Evolutionary conservation across 2,888 invertebrate species (phyloP), one percentile per base, ranked within the genome.

Genomic region (Diogma glabrata): DNA sequence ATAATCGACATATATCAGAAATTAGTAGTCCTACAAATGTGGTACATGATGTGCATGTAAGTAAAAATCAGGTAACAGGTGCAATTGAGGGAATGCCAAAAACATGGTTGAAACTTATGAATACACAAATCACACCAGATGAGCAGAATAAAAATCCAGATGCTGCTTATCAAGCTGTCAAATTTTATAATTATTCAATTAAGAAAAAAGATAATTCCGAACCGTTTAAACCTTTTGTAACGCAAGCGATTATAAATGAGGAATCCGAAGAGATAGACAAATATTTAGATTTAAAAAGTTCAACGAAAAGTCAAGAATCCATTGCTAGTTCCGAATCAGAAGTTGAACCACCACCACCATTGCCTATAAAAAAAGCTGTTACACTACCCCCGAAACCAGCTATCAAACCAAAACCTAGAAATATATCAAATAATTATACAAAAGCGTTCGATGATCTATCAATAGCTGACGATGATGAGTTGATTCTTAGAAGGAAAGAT

Each of bases 101-200:
- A 26, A 78, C 88, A 23, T 92, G 92, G 92, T 71, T 82, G 52
- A 73, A 82, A 47, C 74, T 89, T 50, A 75, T 94, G 58, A 82
- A 87, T 61, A 79, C 84, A 14, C 87, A 90, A 65, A 87, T 94
- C 57, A 85, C 89, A 30, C 80, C 84, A 60, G 85, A 83, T 36
- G 93, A 93, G 65, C 90, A 92, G 69, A 79, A 84, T 66, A 82
- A 90, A 61, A 89, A 95, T 71, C 94, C 94, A 3, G 81, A 83
- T 61, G 92, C 92, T 30, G 91, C 91, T 2, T 79, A 91, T 51
- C 87, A 90, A 64, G 95, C 94, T 22, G 80, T 95, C 50, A 89
- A 89, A 63, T 90, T 84, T 64, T 92, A 91, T 65, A 88, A 90
- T 65, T 87, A 87, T 70, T 84, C 87, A 9, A 85, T 88, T 58